These are phyloP conservation scores for Liparis tanakae DNA, from an alignment of 2,797 vertebrate genomes.

Conservation along the genomic window DNA sequence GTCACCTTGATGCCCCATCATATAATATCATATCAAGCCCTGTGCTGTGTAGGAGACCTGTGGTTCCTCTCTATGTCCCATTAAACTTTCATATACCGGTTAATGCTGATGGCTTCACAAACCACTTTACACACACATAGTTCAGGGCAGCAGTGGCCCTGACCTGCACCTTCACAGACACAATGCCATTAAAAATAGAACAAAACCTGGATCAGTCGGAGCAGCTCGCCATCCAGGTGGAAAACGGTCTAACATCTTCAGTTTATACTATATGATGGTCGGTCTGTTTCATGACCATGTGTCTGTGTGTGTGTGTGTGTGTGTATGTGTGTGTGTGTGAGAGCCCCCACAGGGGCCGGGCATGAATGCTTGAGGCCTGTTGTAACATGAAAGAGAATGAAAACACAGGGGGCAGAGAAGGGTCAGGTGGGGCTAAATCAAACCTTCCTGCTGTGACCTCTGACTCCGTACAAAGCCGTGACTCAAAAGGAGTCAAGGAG, in stretches of 20 bases:
- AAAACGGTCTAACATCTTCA: conserved; percentile 66
- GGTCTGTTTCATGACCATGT: conserved; percentile 54
- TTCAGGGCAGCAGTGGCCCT: conserved; percentile 50
- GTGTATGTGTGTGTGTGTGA: conserved; percentile 27
- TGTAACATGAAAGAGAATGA: conserved; percentile 77
- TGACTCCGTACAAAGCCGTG: conserved; percentile 63
- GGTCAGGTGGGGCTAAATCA: conserved; percentile 75
- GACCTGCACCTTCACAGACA: conserved; percentile 70
- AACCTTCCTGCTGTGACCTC: conserved; percentile 69
- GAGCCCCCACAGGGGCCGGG: conserved; percentile 63
- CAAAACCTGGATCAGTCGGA: conserved; percentile 65
- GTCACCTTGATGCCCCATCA: conserved; percentile 68
- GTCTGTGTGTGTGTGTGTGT: conserved; percentile 26
- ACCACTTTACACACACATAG: conserved; percentile 65
- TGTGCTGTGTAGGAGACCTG: conserved; percentile 65
- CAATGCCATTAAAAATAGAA: conserved; percentile 79
- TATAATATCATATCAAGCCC: conserved; percentile 64
- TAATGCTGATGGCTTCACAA: conserved; percentile 79
- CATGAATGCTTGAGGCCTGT: conserved; percentile 72
- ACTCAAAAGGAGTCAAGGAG: conserved; percentile 74
- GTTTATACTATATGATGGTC: conserved; percentile 66
- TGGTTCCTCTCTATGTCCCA: conserved; percentile 73
- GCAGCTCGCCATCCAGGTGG: conserved; percentile 58
- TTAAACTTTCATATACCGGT: conserved; percentile 82
- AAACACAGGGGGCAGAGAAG: conserved; percentile 64